phyloP scores from a whole-genome alignment of 1,140 invertebrate species.

The Drosophila sp. region DNA sequence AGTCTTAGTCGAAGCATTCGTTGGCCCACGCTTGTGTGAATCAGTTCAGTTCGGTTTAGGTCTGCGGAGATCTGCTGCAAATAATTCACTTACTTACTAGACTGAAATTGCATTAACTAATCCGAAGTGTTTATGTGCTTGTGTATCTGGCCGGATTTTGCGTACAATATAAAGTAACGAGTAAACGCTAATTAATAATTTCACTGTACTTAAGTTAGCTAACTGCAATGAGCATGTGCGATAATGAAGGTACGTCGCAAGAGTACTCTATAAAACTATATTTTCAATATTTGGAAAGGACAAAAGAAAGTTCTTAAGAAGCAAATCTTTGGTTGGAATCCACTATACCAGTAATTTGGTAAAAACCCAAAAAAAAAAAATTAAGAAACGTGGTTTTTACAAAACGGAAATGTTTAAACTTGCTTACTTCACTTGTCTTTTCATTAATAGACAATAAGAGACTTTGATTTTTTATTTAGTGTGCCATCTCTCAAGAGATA shows the following conservation, averaged over 20 bases:
- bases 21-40: conserved; percentile 31
- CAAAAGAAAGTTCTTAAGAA: conserved; percentile 3
- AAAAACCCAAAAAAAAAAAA: not conserved
- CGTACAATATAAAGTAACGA: conserved; percentile 27
- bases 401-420: not conserved
- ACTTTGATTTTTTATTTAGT: not conserved
- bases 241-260: conserved; percentile 42
- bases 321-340: too few relatives aligned
- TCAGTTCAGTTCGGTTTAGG: conserved; percentile 21
- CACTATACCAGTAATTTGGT: too few relatives aligned
- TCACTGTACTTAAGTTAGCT: conserved; percentile 20
- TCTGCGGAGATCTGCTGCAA: not conserved
- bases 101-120: conserved; percentile 25
- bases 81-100: not conserved
- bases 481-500: conserved; percentile 1
- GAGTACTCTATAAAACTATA: not conserved
- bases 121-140: not conserved
- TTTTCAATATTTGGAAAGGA: conserved; percentile 15
- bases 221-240: conserved; percentile 32
- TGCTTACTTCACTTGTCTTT: not conserved
- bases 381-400: not conserved
- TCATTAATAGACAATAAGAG: not conserved
- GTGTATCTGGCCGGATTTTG: conserved; percentile 10
- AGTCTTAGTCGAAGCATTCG: conserved; percentile 37
- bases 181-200: conserved; percentile 50